Evolutionary conservation across 1,140 invertebrate species (phyloP), one percentile per base, ranked within the genome.

Genomic region (Limonius californicus): DNA sequence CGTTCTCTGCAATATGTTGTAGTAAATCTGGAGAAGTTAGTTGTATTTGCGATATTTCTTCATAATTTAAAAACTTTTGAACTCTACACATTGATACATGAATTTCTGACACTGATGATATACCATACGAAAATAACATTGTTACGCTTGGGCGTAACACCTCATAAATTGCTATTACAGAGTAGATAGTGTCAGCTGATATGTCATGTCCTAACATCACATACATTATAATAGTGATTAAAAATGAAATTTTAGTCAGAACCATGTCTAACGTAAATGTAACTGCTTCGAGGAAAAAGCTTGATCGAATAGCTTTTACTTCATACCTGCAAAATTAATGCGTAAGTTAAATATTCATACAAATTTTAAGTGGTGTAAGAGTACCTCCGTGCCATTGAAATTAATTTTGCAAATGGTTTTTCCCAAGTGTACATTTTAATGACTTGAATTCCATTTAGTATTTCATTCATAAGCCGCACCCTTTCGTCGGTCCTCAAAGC

Each of bases 341-440:
- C 11, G 27, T 32, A 6, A 32, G 27, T 11, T 11, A 4, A 32
- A 32, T 32, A 6, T 6, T 32, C 11, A 32, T 32, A 4, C 4
- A 32, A 32, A 32, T 11, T 32, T 6, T 32, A 11, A 32, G 11
- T 6, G 27, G 11, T 32, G 27, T 32, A 39, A 39, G n/a, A 39
- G 35, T 39, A 85, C 84, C 81, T 84, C 65, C 87, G 79, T 15
- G 85, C 81, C 6, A 80, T 74, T 12, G 79, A 79, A 1, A 89
- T 82, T 14, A 88, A 72, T 57, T 83, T 80, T 6, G 83, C 82
- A 67, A 90, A 90, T 0, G 86, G 84, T 63, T 85, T 85, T 73
- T 90, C 88, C 88, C 88, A 90, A 0, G 87, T 84, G 68, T 89
- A 90, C 89, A 92, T 91, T 80, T 92, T 93, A 67, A 93, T 91